Conservation (phyloP, 2,113 vertebrate genomes). For the Syrrhaptes paradoxus region DNA sequence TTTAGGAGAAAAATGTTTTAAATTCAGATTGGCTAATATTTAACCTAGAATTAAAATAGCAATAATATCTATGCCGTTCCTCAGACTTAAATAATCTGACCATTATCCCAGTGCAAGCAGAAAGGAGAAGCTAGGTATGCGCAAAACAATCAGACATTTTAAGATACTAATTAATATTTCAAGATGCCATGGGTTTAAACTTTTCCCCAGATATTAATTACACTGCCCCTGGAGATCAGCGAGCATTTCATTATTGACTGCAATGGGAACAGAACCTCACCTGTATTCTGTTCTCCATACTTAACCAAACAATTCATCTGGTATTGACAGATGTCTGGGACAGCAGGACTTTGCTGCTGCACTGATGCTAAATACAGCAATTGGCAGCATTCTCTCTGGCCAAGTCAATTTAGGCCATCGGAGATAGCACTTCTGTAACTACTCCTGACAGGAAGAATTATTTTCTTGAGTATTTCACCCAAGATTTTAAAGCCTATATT, state of each 20-base stretch:
- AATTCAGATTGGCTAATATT: background rate
- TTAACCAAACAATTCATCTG: constrained; percentile 23
- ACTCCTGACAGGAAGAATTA: background rate
- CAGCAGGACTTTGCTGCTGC: constrained; percentile 7
- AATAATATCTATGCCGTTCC: background rate
- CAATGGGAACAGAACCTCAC: background rate
- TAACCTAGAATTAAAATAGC: background rate
- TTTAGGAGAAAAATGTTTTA: background rate
- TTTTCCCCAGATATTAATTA: constrained; percentile 4
- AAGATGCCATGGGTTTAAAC: background rate
- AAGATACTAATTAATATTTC: constrained; percentile 18
- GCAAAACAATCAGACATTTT: background rate
- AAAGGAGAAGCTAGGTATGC: background rate
- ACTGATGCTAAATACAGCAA: constrained; percentile 36
- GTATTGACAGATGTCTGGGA: constrained; percentile 33
- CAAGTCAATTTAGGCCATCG: constrained; percentile 21
- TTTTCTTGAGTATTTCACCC: background rate
- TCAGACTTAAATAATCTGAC: background rate
- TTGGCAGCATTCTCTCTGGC: background rate
- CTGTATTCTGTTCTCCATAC: background rate
- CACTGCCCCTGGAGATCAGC: background rate
- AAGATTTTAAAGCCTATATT: background rate
- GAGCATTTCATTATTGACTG: constrained; percentile 9
- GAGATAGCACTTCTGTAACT: background rate
- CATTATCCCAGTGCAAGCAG: background rate